These are phyloP conservation scores for Augochlorella aurata DNA, from an alignment of 2,888 invertebrate species.

Conservation along the genomic window DNA sequence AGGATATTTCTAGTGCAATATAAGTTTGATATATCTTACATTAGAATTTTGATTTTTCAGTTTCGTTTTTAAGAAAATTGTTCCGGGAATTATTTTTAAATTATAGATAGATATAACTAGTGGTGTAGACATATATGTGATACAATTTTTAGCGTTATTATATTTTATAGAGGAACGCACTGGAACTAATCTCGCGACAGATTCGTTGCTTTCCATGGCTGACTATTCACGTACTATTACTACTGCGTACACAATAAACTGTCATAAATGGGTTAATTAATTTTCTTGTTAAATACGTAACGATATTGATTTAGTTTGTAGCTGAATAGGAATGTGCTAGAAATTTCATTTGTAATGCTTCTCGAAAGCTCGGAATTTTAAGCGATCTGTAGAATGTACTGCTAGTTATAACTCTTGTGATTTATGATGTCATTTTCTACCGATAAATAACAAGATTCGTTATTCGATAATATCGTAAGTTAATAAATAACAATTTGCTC, in stretches of 20 bases:
- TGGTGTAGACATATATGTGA: background rate
- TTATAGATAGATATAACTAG: background rate
- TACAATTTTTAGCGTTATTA: background rate
- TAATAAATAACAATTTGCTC: background rate
- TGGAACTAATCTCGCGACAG: background rate
- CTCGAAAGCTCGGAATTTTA: background rate
- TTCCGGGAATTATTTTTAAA: background rate
- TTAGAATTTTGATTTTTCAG: background rate
- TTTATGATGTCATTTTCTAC: background rate
- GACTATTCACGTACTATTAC: constrained; percentile 34
- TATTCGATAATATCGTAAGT: background rate
- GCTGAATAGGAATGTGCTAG: background rate
- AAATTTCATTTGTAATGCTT: background rate
- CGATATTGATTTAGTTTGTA: background rate
- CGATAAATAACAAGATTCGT: no score
- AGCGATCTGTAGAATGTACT: background rate
- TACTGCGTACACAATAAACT: constrained; percentile 33
- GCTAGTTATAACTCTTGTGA: background rate
- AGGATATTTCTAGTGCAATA: no score
- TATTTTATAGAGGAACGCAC: background rate
- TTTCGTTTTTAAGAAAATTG: background rate
- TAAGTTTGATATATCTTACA: background rate
- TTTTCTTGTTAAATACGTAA: background rate
- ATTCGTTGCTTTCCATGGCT: constrained; percentile 25
- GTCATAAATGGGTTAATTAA: background rate